Percentiles rank a stretch among this genome's conserved stretches.
Conservation (phyloP, 1,140 invertebrate genomes). For the Pemphigus obesinymphae region DNA sequence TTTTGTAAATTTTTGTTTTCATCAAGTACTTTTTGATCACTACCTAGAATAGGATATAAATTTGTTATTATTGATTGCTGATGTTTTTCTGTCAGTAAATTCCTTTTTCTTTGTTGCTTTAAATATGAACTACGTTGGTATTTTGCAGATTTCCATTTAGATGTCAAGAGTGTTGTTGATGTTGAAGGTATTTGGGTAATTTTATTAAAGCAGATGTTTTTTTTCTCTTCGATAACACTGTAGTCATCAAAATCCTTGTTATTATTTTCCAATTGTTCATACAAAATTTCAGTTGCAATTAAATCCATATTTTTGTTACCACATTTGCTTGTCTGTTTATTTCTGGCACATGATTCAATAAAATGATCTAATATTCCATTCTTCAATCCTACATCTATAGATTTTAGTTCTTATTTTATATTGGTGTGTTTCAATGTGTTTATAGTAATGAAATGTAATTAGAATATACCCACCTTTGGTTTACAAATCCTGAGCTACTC, state of each 20-base stretch:
- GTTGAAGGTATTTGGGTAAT: neutral
- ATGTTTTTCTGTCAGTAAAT: neutral
- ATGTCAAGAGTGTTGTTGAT: neutral
- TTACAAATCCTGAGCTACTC: neutral
- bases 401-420: neutral
- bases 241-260: neutral
- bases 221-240: neutral
- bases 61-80: neutral
- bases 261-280: neutral
- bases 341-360: neutral
- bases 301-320: neutral
- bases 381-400: neutral
- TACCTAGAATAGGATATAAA: neutral
- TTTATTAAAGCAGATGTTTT: neutral
- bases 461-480: neutral
- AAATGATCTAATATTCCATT: neutral
- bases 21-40: neutral
- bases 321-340: neutral
- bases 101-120: neutral
- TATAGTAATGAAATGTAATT: slow-evolving; percentile 2
- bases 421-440: neutral
- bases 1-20: neutral
- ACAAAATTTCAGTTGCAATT: neutral
- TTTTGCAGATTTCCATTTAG: neutral
- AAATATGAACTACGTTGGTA: neutral